Conservation (phyloP, 2,888 invertebrate species). For the Thera britannica region DNA sequence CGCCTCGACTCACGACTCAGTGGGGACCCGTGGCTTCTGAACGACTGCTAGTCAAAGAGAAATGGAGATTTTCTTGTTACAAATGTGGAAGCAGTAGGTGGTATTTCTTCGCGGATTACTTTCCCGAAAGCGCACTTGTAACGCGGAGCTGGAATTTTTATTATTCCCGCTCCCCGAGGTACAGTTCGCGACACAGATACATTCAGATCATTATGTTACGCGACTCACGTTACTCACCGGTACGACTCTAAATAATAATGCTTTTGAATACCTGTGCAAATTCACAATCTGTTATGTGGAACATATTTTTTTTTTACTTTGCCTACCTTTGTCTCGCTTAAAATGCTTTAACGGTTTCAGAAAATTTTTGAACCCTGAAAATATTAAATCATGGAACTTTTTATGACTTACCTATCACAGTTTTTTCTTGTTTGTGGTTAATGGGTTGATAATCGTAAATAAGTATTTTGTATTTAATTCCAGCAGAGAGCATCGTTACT, state of each 20-base stretch:
- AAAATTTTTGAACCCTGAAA: neutral
- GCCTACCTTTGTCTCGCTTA: neutral
- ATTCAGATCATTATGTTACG: slow-evolving; percentile 73
- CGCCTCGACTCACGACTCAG: slow-evolving; percentile 70
- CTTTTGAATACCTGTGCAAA: neutral
- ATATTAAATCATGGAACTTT: neutral
- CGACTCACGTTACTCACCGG: slow-evolving; percentile 40
- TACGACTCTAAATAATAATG: slow-evolving; percentile 7
- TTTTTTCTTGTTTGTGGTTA: neutral
- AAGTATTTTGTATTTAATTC: neutral
- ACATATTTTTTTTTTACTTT: neutral
- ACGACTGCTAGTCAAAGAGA: slow-evolving; percentile 81
- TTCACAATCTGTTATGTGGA: neutral
- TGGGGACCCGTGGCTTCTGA: slow-evolving; percentile 76
- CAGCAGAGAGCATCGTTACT: neutral
- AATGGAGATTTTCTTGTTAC: slow-evolving; percentile 82
- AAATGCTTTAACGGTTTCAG: neutral
- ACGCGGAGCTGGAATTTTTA: slow-evolving; percentile 77
- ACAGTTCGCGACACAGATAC: slow-evolving; percentile 75
- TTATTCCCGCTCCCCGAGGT: slow-evolving; percentile 72
- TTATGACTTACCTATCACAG: neutral
- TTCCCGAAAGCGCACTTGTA: slow-evolving; percentile 75
- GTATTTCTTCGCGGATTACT: slow-evolving; percentile 81
- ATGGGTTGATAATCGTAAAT: neutral
- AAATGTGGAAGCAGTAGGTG: slow-evolving; percentile 78